Evolutionary conservation across 2,888 invertebrate genomes (phyloP).

Genomic region (Hyppa rectilinea): DNA sequence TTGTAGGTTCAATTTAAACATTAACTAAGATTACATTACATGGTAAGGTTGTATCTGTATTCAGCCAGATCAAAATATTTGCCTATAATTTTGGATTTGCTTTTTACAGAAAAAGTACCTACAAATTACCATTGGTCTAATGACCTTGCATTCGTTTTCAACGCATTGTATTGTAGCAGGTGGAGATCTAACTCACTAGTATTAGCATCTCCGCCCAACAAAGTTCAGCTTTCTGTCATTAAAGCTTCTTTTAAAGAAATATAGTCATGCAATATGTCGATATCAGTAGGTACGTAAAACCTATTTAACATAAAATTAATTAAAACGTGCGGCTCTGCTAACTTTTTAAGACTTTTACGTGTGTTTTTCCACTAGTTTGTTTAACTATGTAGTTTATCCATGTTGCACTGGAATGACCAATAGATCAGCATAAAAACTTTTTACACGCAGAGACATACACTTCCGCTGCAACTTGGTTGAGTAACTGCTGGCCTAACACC

Average conservation of each 20-base stretch:
- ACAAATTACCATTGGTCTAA: neutral
- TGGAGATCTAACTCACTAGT: neutral
- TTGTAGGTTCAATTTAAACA: constrained; percentile 25
- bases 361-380: constrained; percentile 18
- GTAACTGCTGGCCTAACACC: constrained; percentile 15
- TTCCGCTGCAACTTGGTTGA: constrained; percentile 18
- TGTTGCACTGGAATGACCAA: constrained; percentile 18
- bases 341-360: constrained; percentile 38
- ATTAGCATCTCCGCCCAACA: neutral
- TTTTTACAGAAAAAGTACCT: no score
- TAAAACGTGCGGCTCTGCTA: constrained; percentile 11
- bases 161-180: no score
- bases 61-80: neutral
- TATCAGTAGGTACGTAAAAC: no score
- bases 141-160: neutral
- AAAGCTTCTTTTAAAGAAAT: neutral
- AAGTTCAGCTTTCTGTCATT: neutral
- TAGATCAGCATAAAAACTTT: constrained; percentile 29
- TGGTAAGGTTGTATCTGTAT: neutral
- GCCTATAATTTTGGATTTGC: neutral
- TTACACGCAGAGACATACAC: neutral
- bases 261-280: neutral
- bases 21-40: constrained; percentile 40
- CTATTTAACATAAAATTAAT: neutral
- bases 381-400: constrained; percentile 7